These are phyloP conservation scores for Hassar affinis DNA, from an alignment of 2,113 vertebrate species.

Conservation along the genomic window DNA sequence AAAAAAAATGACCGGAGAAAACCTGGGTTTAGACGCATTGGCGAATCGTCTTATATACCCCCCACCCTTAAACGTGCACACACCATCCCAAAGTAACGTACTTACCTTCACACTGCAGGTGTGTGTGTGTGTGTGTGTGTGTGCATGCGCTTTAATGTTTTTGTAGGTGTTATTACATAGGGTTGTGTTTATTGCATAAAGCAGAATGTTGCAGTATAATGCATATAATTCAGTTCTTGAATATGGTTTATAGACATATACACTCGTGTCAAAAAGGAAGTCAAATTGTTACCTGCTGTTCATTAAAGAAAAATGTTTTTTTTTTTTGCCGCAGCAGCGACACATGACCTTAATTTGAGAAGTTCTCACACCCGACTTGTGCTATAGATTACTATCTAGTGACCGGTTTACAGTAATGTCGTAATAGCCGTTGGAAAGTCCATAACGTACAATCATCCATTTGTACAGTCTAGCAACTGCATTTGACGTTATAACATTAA, in stretches of 20 bases:
- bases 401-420: no score
- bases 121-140: not conserved
- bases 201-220: not conserved
- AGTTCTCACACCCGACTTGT: not conserved
- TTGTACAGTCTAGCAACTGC: no score
- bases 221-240: not conserved
- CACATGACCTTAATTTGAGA: not conserved
- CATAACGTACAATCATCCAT: not conserved
- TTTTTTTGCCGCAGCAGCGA: not conserved
- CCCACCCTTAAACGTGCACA: not conserved
- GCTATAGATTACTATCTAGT: not conserved
- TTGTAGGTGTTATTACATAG: not conserved
- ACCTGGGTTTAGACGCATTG: conserved; percentile 61
- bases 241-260: not conserved
- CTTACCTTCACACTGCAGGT: conserved; percentile 1
- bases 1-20: conserved; percentile 2
- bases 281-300: not conserved
- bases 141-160: not conserved
- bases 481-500: no score
- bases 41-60: not conserved
- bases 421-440: no score
- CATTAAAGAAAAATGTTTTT: not conserved
- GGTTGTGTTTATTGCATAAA: not conserved
- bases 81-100: not conserved
- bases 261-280: not conserved